phyloP scores from a whole-genome alignment of 2,797 vertebrate genomes.

The Diplodus puntazzo region DNA sequence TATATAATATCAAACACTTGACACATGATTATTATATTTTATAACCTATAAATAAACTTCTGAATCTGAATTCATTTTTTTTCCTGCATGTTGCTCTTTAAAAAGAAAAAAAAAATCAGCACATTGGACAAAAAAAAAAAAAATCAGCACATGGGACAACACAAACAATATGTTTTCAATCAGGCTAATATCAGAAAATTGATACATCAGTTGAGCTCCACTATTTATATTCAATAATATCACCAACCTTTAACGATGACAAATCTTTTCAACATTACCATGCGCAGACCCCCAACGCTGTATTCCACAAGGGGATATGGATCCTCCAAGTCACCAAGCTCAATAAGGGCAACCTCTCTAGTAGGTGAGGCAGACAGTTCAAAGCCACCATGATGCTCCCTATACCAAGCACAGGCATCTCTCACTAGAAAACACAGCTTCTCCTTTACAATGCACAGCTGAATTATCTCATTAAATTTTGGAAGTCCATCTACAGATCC shows the following conservation, averaged over 20 bases:
- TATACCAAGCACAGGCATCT: background rate
- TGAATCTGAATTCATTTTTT: background rate
- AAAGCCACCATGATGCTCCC: slow-evolving; percentile 32
- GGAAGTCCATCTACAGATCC: no score
- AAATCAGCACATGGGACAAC: slow-evolving; percentile 1
- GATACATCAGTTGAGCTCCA: background rate
- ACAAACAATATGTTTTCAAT: background rate
- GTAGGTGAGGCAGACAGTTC: slow-evolving; percentile 38
- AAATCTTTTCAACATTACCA: slow-evolving; percentile 50
- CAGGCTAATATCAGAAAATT: background rate
- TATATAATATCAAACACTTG: background rate
- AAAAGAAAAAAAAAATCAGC: no score
- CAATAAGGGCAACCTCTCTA: slow-evolving; percentile 52
- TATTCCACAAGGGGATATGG: slow-evolving; percentile 44
- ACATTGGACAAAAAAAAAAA: no score
- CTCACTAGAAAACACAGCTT: slow-evolving; percentile 32
- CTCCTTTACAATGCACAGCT: no score
- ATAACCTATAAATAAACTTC: background rate
- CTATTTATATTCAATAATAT: background rate
- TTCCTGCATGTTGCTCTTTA: background rate
- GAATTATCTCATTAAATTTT: no score
- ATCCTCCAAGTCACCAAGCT: slow-evolving; percentile 38
- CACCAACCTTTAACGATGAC: slow-evolving; percentile 35
- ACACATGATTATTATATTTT: background rate
- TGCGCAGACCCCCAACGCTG: slow-evolving; percentile 20